phyloP scores from a whole-genome alignment of 2,888 invertebrate genomes.

The Drosophila pseudotakahashii region DNA sequence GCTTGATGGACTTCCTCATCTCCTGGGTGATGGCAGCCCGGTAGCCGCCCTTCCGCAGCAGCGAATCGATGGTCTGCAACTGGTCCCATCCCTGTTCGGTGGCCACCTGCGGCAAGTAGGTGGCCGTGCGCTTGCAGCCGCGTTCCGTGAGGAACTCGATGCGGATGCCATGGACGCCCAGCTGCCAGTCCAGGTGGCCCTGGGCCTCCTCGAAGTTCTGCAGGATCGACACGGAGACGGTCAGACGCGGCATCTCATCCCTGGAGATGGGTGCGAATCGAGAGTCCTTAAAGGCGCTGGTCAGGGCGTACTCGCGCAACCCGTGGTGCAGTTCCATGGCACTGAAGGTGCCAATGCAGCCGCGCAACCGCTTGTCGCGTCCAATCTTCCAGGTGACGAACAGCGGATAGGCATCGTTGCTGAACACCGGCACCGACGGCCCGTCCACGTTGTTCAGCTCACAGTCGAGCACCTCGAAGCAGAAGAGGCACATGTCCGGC shows the following conservation, averaged over 20 bases:
- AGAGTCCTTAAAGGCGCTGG: constrained; percentile 98
- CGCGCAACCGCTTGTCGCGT: constrained; percentile 96
- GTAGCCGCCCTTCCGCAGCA: constrained; percentile 98
- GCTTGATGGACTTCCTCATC: constrained; percentile 93
- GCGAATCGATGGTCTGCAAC: constrained; percentile 98
- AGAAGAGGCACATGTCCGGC: constrained; percentile 99
- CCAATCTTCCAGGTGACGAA: constrained; percentile 99
- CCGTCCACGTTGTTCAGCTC: constrained; percentile 96
- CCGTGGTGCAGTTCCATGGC: constrained; percentile 97
- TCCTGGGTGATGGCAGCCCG: constrained; percentile 95
- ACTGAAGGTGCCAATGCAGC: constrained; percentile 99
- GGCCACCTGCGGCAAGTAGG: constrained; percentile 99
- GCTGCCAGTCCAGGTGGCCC: constrained; percentile 98
- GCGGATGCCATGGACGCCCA: constrained; percentile 98
- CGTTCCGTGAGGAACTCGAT: constrained; percentile 98
- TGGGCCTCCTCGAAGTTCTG: constrained; percentile 96
- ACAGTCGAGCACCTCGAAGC: constrained; percentile 98
- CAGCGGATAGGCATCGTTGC: constrained; percentile 97
- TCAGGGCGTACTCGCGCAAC: constrained; percentile 97
- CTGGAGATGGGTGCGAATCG: constrained; percentile 96
- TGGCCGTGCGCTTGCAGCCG: constrained; percentile 97
- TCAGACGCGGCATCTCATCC: constrained; percentile 96
- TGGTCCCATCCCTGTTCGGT: constrained; percentile 99
- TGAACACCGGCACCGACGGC: constrained; percentile 95
- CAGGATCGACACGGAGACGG: constrained; percentile 97